Conservation (phyloP, 2,888 invertebrate genomes). For the Oscheius myriophilus region DNA sequence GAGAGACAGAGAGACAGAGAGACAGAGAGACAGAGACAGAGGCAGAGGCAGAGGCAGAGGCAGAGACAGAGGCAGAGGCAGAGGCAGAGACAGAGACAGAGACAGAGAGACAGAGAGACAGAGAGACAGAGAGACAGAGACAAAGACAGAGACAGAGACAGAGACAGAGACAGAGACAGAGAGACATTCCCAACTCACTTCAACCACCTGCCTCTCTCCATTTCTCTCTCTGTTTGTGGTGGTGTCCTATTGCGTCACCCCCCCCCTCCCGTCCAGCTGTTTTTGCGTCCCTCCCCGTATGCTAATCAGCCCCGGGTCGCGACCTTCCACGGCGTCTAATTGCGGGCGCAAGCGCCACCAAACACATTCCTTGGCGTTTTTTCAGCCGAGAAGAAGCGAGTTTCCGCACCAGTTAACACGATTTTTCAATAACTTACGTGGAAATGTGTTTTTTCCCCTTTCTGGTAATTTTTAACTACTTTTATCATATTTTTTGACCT, state of each 20-base stretch:
- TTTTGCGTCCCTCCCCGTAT: conserved; percentile 13
- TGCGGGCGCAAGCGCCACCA: conserved; percentile 12
- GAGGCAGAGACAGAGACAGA: conserved; percentile 1
- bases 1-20: too few species aligned
- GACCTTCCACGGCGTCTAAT: conserved; percentile 13
- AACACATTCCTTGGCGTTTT: too few species aligned
- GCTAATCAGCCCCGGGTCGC: conserved; percentile 23
- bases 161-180: conserved; percentile 4
- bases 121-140: conserved; percentile 5
- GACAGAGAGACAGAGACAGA: conserved; percentile 4
- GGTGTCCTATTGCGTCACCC: too few species aligned
- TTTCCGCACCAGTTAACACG: not conserved
- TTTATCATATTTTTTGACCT: not conserved
- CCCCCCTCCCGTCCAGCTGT: conserved; percentile 7
- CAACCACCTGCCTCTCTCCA: not conserved
- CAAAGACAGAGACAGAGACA: conserved; percentile 1
- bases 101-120: conserved; percentile 3
- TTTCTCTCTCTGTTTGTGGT: too few species aligned
- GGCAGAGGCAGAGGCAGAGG: not conserved
- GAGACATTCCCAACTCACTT: not conserved
- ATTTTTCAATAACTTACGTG: not conserved
- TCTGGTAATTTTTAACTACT: not conserved
- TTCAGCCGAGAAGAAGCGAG: not conserved
- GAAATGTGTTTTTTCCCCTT: not conserved
- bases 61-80: too few species aligned